Conservation (phyloP, 2,797 vertebrate genomes). For the Pogonophryne albipinna region DNA sequence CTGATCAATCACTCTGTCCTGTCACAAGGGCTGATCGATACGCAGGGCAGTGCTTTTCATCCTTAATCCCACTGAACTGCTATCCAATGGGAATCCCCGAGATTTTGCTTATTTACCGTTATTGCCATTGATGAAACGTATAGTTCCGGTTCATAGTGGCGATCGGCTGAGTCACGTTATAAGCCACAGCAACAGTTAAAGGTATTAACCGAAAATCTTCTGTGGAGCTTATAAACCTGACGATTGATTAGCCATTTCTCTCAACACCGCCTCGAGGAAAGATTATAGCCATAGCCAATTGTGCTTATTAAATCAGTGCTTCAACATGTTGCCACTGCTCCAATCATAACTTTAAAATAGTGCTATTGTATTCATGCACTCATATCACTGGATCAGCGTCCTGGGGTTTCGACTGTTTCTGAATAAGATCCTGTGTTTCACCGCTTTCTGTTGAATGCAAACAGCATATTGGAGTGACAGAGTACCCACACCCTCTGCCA, state of each 20-base stretch:
- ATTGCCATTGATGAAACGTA: neutral
- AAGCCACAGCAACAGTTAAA: neutral
- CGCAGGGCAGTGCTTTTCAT: conserved; percentile 30
- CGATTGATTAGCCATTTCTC: conserved; percentile 28
- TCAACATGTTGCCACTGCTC: conserved; percentile 39
- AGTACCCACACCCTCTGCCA: conserved; percentile 21
- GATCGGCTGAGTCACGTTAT: conserved; percentile 44
- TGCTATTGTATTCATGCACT: conserved; percentile 7
- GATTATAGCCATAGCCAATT: neutral
- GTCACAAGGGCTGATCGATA: conserved; percentile 53
- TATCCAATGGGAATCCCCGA: neutral
- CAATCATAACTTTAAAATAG: conserved; percentile 37
- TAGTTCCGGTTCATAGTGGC: conserved; percentile 8
- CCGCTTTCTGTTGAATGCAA: conserved; percentile 27
- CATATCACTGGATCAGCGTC: conserved; percentile 46
- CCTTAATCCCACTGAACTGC: conserved; percentile 23
- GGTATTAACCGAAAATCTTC: neutral
- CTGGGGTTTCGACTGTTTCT: conserved; percentile 41
- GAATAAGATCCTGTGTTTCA: conserved; percentile 51
- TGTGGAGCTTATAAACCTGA: conserved; percentile 2
- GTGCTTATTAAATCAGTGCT: conserved; percentile 30
- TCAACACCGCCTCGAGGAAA: neutral
- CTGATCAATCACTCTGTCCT: conserved; percentile 62
- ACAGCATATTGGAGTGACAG: conserved; percentile 42
- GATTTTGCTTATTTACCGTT: conserved; percentile 2